Conservation (phyloP, 2,888 invertebrate genomes). For the Caenorhabditis auriculariae region DNA sequence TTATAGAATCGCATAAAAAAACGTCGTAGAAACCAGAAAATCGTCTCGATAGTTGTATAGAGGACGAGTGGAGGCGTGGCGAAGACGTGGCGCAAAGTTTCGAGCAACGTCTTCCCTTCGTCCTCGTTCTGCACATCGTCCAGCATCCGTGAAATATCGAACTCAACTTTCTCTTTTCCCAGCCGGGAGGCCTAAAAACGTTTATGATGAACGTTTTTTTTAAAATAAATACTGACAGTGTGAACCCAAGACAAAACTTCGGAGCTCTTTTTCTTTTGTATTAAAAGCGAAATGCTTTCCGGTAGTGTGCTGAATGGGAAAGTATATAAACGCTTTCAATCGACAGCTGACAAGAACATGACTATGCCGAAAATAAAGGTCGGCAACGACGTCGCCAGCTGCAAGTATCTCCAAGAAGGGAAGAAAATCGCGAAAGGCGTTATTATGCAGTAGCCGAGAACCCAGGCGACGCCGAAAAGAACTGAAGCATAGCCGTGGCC, state of each 20-base stretch:
- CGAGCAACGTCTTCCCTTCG: slow-evolving; percentile 13
- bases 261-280: slow-evolving; percentile 21
- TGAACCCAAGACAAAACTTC: slow-evolving; percentile 40
- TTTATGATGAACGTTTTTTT: not conserved
- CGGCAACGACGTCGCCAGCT: slow-evolving; percentile 38
- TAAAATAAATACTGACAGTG: slow-evolving; percentile 1
- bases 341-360: slow-evolving; percentile 36
- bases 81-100: slow-evolving; percentile 20
- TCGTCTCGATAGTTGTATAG: slow-evolving; percentile 32
- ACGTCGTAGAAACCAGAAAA: too few relatives aligned
- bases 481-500: slow-evolving; percentile 35
- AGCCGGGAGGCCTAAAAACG: slow-evolving; percentile 13
- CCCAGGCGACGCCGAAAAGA: slow-evolving; percentile 36
- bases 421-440: slow-evolving; percentile 45
- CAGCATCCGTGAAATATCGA: slow-evolving; percentile 26
- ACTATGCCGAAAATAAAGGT: slow-evolving; percentile 32
- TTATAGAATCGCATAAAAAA: too few relatives aligned
- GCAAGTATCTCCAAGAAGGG: slow-evolving; percentile 40
- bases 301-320: slow-evolving; percentile 39
- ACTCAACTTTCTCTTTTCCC: slow-evolving; percentile 21
- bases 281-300: slow-evolving; percentile 47
- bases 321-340: not conserved
- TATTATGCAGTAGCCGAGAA: slow-evolving; percentile 43
- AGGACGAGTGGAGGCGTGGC: slow-evolving; percentile 22
- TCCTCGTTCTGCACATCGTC: slow-evolving; percentile 22